A percentile compares a stretch with the other conserved stretches of the same genome.
Evolutionary conservation across 2,888 invertebrate species (phyloP).

Genomic region (Eupsilia transversa): DNA sequence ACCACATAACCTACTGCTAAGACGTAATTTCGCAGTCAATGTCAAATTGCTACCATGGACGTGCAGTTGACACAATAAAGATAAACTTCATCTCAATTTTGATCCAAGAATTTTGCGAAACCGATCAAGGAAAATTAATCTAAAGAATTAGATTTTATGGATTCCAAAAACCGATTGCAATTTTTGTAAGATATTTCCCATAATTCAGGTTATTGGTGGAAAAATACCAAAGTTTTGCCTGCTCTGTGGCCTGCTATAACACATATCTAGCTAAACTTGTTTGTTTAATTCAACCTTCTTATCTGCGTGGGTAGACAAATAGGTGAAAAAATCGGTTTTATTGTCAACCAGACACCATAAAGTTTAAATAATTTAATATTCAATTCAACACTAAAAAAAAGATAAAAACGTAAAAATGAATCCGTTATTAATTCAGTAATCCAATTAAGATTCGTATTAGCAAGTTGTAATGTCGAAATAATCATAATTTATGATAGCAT

Average conservation of each 20-base stretch:
- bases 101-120: neutral
- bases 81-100: neutral
- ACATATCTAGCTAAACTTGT: conserved; percentile 10
- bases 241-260: neutral
- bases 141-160: neutral
- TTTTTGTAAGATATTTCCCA: too few species aligned
- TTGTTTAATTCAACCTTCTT: neutral
- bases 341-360: conserved; percentile 12
- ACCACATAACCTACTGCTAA: neutral
- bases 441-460: conserved; percentile 34
- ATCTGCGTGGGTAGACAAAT: conserved; percentile 33
- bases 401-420: conserved; percentile 8
- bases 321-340: conserved; percentile 43
- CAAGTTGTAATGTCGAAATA: conserved; percentile 9
- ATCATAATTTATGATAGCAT: neutral
- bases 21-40: neutral
- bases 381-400: conserved; percentile 6
- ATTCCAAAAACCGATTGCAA: neutral
- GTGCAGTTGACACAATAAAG: neutral
- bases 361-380: conserved; percentile 15
- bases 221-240: neutral
- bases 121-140: neutral
- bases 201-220: too few species aligned
- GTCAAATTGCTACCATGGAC: neutral
- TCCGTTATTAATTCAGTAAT: conserved; percentile 28